These are phyloP conservation scores for Sarotherodon lohbergeri DNA, from an alignment of 2,113 vertebrate genomes.

Conservation along the genomic window DNA sequence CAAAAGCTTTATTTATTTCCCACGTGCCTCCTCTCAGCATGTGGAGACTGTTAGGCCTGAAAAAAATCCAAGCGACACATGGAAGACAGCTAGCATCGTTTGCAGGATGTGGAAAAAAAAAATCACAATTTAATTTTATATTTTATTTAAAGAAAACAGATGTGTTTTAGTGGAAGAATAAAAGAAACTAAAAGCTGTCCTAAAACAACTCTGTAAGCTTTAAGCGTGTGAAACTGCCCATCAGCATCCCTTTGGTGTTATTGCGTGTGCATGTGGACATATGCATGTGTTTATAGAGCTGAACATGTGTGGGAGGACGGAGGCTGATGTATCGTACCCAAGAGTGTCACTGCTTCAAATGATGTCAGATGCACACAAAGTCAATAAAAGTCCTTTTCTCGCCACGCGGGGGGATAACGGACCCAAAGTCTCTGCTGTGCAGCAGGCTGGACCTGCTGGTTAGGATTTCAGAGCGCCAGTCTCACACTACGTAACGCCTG, in stretches of 20 bases:
- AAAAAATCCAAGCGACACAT: conserved; percentile 6
- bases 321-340: neutral
- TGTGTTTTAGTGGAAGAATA: conserved; percentile 46
- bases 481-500: neutral
- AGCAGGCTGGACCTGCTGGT: conserved; percentile 49
- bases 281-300: neutral
- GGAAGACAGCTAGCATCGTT: neutral
- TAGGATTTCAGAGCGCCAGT: neutral
- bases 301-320: neutral
- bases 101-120: neutral
- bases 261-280: neutral
- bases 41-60: neutral
- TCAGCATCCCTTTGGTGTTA: neutral
- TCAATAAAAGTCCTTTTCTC: neutral
- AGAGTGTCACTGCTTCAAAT: conserved; percentile 2
- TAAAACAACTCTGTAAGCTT: neutral
- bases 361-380: conserved; percentile 1
- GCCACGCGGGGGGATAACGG: neutral
- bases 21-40: neutral
- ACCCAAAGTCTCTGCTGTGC: neutral
- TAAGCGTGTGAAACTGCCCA: neutral
- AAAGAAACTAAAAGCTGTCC: conserved; percentile 41
- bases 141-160: conserved; percentile 47
- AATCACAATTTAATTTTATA: neutral
- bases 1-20: conserved; percentile 57